phyloP scores from a whole-genome alignment of 2,888 invertebrate genomes.

The Theretra japonica region DNA sequence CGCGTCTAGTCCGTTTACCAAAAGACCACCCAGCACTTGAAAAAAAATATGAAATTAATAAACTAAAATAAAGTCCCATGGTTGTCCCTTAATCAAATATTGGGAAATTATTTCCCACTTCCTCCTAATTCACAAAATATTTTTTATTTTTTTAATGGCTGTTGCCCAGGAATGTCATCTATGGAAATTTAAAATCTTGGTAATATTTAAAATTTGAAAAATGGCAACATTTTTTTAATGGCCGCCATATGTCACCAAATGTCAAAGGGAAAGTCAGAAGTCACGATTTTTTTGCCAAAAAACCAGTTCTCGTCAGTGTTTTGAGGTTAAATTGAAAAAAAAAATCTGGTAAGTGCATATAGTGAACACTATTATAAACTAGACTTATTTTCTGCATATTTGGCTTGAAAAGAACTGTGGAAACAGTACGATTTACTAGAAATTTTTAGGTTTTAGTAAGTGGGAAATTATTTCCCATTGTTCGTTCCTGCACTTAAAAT shows the following conservation, averaged over 20 bases:
- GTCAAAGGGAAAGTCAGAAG: not conserved
- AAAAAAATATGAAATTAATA: too few species aligned
- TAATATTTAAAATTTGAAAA: not conserved
- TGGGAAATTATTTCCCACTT: constrained; percentile 4
- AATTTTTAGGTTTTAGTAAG: not conserved
- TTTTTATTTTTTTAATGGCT: not conserved
- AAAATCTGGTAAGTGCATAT: constrained; percentile 1
- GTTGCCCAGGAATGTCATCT: not conserved
- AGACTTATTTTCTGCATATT: not conserved
- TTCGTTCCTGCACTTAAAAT: not conserved
- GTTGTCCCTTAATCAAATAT: not conserved
- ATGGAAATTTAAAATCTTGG: not conserved
- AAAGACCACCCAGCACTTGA: too few species aligned
- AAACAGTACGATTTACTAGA: not conserved
- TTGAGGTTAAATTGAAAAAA: not conserved
- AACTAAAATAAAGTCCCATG: too few species aligned
- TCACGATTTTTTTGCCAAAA: not conserved
- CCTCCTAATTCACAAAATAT: not conserved
- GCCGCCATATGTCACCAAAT: not conserved
- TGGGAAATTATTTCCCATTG: not conserved
- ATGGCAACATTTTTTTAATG: not conserved
- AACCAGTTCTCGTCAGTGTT: not conserved
- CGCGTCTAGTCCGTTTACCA: too few species aligned
- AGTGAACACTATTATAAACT: not conserved
- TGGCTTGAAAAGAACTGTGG: not conserved